Conservation (phyloP, 2,113 vertebrate species). For the Abramis brama region DNA sequence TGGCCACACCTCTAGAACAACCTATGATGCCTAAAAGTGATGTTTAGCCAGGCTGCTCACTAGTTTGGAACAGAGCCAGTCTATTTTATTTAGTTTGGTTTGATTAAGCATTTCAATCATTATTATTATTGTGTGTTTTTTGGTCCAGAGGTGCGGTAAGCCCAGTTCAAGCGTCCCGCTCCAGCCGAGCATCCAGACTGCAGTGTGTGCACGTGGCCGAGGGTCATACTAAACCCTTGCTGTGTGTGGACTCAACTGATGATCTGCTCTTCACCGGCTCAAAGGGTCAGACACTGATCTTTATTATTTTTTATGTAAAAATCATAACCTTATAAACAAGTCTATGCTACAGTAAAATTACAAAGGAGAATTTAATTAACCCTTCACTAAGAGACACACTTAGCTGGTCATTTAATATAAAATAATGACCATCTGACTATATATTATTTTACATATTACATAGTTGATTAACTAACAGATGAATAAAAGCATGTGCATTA, state of each 20-base stretch:
- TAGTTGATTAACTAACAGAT: not conserved
- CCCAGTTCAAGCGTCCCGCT: conserved; percentile 80
- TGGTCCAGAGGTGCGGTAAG: conserved; percentile 88
- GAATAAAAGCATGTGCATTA: too few relatives aligned
- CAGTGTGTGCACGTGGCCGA: conserved; percentile 90
- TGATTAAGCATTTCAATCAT: not conserved
- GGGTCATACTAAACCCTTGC: conserved; percentile 92
- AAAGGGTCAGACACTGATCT: conserved; percentile 82
- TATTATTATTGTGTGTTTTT: not conserved
- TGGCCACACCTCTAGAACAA: not conserved
- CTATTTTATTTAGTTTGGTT: not conserved
- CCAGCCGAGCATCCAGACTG: conserved; percentile 71
- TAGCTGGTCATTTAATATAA: not conserved
- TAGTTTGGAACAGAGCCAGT: not conserved
- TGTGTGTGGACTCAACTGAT: conserved; percentile 93
- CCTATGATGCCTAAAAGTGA: not conserved
- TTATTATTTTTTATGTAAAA: not conserved
- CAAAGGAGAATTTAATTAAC: not conserved
- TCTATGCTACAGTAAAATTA: not conserved
- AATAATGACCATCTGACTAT: not conserved
- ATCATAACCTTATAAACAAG: not conserved
- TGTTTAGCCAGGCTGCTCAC: not conserved
- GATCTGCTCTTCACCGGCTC: conserved; percentile 98
- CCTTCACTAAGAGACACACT: not conserved
- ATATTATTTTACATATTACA: not conserved